These are phyloP conservation scores for Tachina grossa DNA, from an alignment of 2,888 invertebrate species.

Conservation along the genomic window DNA sequence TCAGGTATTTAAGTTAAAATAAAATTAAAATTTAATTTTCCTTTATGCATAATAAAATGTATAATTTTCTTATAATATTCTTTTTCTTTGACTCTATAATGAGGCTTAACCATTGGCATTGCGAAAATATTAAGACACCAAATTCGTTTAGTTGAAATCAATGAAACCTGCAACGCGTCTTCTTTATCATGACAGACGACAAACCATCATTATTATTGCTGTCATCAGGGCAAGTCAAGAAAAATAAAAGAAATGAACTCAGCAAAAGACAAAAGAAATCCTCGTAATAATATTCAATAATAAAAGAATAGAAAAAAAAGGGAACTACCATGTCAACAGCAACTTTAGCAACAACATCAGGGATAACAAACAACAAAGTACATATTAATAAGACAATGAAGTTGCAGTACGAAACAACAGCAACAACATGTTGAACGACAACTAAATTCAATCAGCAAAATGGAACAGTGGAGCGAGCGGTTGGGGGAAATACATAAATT, in stretches of 20 bases:
- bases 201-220: slow-evolving; percentile 60
- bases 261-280: slow-evolving; percentile 27
- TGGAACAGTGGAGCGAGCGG: slow-evolving; percentile 34
- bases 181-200: slow-evolving; percentile 72
- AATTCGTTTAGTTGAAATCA: slow-evolving; percentile 67
- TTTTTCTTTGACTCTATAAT: slow-evolving; percentile 26
- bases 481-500: background rate
- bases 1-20: background rate
- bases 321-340: background rate
- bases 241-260: no score
- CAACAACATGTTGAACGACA: slow-evolving; percentile 43
- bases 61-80: slow-evolving; percentile 16
- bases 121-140: slow-evolving; percentile 65
- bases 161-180: slow-evolving; percentile 72
- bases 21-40: slow-evolving; percentile 23
- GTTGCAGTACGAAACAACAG: slow-evolving; percentile 9
- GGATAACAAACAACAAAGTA: slow-evolving; percentile 19
- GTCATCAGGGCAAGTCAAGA: slow-evolving; percentile 16
- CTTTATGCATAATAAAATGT: slow-evolving; percentile 3
- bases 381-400: slow-evolving; percentile 27
- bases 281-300: slow-evolving; percentile 51
- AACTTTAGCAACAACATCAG: slow-evolving; percentile 37
- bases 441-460: slow-evolving; percentile 24
- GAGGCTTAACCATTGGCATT: background rate
- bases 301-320: slow-evolving; percentile 15